These are phyloP conservation scores for Philereme transversata DNA, from an alignment of 2,888 invertebrate species.

Conservation along the genomic window DNA sequence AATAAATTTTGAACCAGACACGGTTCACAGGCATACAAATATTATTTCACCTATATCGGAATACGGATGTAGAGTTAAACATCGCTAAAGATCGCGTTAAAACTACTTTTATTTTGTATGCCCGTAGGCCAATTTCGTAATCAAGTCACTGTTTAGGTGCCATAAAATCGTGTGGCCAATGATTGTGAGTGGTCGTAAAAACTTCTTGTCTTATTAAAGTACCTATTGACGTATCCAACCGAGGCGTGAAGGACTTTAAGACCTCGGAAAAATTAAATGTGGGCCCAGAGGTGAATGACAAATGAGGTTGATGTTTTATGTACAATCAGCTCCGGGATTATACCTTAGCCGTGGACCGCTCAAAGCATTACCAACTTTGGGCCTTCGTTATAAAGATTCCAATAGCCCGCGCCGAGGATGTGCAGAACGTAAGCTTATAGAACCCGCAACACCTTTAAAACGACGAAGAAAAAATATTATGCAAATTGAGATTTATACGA, in stretches of 20 bases:
- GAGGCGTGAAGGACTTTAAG: slow-evolving; percentile 42
- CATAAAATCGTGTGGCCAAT: slow-evolving; percentile 36
- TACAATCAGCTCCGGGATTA: slow-evolving; percentile 41
- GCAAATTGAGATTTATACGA: slow-evolving; percentile 63
- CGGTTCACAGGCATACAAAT: slow-evolving; percentile 15
- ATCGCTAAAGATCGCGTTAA: slow-evolving; percentile 13
- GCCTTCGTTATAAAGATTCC: slow-evolving; percentile 22
- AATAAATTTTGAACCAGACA: slow-evolving; percentile 30
- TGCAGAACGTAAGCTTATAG: slow-evolving; percentile 37
- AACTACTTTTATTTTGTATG: slow-evolving; percentile 18
- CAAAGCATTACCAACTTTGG: slow-evolving; percentile 26
- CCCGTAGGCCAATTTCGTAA: slow-evolving; percentile 20
- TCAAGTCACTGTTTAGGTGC: slow-evolving; percentile 31
- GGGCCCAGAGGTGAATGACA: slow-evolving; percentile 56
- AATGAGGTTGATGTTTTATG: slow-evolving; percentile 52
- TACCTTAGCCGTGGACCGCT: slow-evolving; percentile 31
- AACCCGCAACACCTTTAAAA: slow-evolving; percentile 51
- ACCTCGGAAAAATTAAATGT: slow-evolving; percentile 57
- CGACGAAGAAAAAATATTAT: slow-evolving; percentile 57
- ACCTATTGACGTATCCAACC: slow-evolving; percentile 33
- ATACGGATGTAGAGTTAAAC: slow-evolving; percentile 17
- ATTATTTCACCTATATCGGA: slow-evolving; percentile 22
- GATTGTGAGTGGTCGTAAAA: slow-evolving; percentile 35
- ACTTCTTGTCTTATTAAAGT: slow-evolving; percentile 33
- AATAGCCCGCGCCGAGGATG: slow-evolving; percentile 20